These are phyloP conservation scores for Atrina japonica DNA, from an alignment of 2,888 invertebrate species.

Conservation along the genomic window DNA sequence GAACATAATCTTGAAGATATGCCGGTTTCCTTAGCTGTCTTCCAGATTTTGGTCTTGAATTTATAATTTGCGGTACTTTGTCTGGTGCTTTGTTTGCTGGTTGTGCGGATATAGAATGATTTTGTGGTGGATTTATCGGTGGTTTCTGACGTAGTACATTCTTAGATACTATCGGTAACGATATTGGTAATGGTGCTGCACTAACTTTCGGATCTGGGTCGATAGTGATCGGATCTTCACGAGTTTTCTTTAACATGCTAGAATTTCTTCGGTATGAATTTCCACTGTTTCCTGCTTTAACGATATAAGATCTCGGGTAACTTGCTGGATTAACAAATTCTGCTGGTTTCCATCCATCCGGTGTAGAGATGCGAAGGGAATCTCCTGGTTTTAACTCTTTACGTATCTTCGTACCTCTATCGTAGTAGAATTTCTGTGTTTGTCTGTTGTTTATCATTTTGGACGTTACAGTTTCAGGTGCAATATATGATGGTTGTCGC, in stretches of 20 bases:
- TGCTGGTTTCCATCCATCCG: constrained; percentile 44
- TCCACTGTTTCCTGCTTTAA: constrained; percentile 27
- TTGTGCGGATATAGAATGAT: no score
- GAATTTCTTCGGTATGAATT: constrained; percentile 32
- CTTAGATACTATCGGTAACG: no score
- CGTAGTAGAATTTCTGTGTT: constrained; percentile 40
- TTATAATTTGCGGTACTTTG: no score
- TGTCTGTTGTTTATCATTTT: constrained; percentile 18
- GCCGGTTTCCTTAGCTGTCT: no score
- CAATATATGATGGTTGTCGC: constrained; percentile 23
- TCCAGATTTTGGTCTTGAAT: no score
- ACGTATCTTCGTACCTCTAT: constrained; percentile 13
- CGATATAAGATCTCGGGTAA: constrained; percentile 33
- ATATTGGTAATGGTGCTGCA: no score
- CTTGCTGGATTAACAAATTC: constrained; percentile 8
- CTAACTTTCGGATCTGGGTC: no score
- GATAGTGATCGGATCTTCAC: constrained; percentile 1
- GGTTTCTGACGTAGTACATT: no score
- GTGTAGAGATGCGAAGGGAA: constrained; percentile 21
- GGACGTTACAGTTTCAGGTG: background rate
- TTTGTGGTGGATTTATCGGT: no score
- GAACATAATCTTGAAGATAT: no score
- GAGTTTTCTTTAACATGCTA: constrained; percentile 32
- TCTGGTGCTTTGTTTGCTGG: no score
- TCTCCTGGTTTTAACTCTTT: constrained; percentile 16